phyloP scores from a whole-genome alignment of 2,113 vertebrate species.

The Psettodes erumei region DNA sequence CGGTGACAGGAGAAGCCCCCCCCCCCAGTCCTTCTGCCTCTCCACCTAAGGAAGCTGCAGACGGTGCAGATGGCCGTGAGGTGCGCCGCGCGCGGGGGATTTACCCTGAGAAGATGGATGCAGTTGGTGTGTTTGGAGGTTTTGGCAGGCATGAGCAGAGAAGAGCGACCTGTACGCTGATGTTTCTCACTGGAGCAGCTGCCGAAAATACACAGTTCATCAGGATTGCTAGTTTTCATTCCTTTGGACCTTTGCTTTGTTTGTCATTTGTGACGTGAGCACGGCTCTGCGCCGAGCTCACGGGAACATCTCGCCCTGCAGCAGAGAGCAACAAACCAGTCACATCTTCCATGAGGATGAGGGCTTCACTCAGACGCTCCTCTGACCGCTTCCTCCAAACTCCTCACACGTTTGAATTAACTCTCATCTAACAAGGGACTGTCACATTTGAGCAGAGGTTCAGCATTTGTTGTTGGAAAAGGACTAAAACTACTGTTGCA shows the following conservation, averaged over 20 bases:
- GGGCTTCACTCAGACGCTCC: no score
- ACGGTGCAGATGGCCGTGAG: constrained; percentile 56
- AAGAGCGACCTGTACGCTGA: constrained; percentile 3
- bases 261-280: background rate
- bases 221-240: background rate
- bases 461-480: no score
- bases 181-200: background rate
- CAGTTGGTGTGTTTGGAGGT: constrained; percentile 36
- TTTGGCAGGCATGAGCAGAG: no score
- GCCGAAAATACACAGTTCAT: background rate
- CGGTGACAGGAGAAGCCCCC: constrained; percentile 41
- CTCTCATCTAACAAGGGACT: no score
- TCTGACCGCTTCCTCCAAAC: no score
- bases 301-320: constrained; percentile 6
- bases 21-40: constrained; percentile 34
- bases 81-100: constrained; percentile 27
- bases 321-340: no score
- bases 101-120: constrained; percentile 32
- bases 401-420: no score
- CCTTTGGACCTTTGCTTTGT: background rate
- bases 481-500: no score
- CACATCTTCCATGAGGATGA: no score
- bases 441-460: no score
- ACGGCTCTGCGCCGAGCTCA: background rate
- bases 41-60: constrained; percentile 42